These are phyloP conservation scores for Platycnemis pennipes DNA, from an alignment of 2,888 invertebrate species.

Conservation along the genomic window DNA sequence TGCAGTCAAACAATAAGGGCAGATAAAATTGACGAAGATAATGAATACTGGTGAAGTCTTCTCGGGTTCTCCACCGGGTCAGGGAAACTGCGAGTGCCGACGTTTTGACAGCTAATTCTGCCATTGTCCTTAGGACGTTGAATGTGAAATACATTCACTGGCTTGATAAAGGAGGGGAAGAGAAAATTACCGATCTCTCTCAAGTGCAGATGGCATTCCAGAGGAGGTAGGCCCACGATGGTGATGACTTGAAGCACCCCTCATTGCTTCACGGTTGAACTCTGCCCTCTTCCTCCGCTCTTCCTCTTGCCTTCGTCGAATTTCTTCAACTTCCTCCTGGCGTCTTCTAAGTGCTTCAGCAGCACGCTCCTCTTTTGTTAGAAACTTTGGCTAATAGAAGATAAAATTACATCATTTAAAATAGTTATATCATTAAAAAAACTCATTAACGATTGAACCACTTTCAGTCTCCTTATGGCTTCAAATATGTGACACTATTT, in stretches of 20 bases:
- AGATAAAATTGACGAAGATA: too few species aligned
- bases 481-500: too few species aligned
- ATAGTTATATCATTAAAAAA: neutral
- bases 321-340: slow-evolving; percentile 92
- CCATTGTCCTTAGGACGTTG: too few species aligned
- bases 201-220: neutral
- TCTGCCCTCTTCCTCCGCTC: slow-evolving; percentile 84
- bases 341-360: slow-evolving; percentile 93
- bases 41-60: too few species aligned
- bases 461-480: too few species aligned
- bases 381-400: slow-evolving; percentile 89
- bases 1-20: too few species aligned
- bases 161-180: neutral
- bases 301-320: slow-evolving; percentile 87
- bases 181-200: slow-evolving; percentile 24
- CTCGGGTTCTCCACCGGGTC: too few species aligned
- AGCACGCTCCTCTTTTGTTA: slow-evolving; percentile 97
- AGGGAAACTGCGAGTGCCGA: too few species aligned
- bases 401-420: neutral
- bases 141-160: too few species aligned
- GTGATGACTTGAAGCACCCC: slow-evolving; percentile 56
- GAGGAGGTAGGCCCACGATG: slow-evolving; percentile 14
- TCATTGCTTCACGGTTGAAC: slow-evolving; percentile 78
- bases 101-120: too few species aligned
- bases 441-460: neutral